phyloP scores from a whole-genome alignment of 2,888 invertebrate species.

The Spodoptera littoralis region DNA sequence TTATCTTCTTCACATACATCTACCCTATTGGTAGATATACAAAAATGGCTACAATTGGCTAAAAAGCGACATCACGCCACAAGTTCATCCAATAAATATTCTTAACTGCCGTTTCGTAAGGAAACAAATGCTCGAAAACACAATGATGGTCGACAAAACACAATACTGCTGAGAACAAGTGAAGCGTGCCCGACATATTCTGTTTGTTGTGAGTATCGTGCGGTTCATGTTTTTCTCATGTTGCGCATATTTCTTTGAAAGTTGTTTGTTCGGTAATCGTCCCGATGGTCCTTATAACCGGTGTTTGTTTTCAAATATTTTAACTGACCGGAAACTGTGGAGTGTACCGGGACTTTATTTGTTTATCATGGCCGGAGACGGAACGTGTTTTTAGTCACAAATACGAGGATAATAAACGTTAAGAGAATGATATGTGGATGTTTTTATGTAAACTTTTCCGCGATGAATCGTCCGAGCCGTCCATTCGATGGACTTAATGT shows the following conservation, averaged over 20 bases:
- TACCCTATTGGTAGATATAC: constrained; percentile 61
- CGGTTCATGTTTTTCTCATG: constrained; percentile 75
- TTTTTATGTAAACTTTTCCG: constrained; percentile 32
- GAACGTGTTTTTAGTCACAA: constrained; percentile 34
- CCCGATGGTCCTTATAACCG: constrained; percentile 53
- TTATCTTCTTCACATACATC: constrained; percentile 69
- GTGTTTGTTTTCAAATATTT: constrained; percentile 40
- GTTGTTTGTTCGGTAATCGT: constrained; percentile 72
- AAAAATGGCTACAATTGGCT: constrained; percentile 82
- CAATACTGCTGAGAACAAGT: constrained; percentile 83
- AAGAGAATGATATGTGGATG: constrained; percentile 29
- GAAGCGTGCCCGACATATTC: constrained; percentile 85
- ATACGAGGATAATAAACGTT: constrained; percentile 38
- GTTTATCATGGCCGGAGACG: constrained; percentile 26
- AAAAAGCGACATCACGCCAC: constrained; percentile 84
- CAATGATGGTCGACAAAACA: constrained; percentile 82
- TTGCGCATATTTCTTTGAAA: constrained; percentile 68
- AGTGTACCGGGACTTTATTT: constrained; percentile 41
- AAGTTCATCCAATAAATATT: constrained; percentile 87
- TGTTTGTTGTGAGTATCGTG: constrained; percentile 81
- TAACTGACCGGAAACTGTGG: constrained; percentile 49
- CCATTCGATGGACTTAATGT: constrained; percentile 1
- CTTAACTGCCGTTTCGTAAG: constrained; percentile 86
- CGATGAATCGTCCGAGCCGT: constrained; percentile 8
- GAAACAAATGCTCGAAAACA: constrained; percentile 87